A percentile compares a stretch with the other conserved stretches of the same genome.
Conservation (phyloP, 2,113 vertebrate genomes). For the Halcyon malimbica region DNA sequence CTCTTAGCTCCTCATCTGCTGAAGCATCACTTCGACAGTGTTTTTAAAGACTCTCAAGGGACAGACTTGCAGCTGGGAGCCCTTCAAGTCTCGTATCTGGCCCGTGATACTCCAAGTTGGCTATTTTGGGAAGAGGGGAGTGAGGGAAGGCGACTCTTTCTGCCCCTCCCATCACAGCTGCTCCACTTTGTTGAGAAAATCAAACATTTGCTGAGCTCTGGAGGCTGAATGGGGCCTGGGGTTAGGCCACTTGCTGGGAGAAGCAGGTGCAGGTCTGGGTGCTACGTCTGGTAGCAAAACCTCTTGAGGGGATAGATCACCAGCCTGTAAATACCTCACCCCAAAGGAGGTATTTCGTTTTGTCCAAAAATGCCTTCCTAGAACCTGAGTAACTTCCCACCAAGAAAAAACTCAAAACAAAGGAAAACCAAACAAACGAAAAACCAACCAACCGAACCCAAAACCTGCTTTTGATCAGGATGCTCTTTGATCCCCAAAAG, state of each 20-base stretch:
- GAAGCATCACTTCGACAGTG: neutral
- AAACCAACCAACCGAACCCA: neutral
- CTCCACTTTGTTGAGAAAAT: neutral
- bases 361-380: neutral
- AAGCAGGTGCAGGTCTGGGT: neutral
- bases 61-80: slow-evolving; percentile 48
- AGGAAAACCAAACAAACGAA: neutral
- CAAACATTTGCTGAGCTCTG: neutral
- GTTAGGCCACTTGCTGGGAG: neutral
- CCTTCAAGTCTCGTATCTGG: slow-evolving; percentile 23
- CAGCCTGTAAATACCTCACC: neutral
- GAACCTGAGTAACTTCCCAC: neutral
- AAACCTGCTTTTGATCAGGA: neutral
- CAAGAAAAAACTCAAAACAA: neutral
- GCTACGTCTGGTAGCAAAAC: neutral
- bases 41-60: slow-evolving; percentile 6
- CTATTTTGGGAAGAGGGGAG: slow-evolving; percentile 42
- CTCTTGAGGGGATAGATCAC: neutral
- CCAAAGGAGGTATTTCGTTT: neutral
- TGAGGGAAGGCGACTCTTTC: neutral
- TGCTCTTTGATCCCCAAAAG: neutral
- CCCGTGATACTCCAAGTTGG: neutral
- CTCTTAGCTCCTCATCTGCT: neutral
- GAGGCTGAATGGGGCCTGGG: neutral
- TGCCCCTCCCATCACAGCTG: slow-evolving; percentile 17